Evolutionary conservation across 2,888 invertebrate genomes (phyloP).

Genomic region (Actias luna): DNA sequence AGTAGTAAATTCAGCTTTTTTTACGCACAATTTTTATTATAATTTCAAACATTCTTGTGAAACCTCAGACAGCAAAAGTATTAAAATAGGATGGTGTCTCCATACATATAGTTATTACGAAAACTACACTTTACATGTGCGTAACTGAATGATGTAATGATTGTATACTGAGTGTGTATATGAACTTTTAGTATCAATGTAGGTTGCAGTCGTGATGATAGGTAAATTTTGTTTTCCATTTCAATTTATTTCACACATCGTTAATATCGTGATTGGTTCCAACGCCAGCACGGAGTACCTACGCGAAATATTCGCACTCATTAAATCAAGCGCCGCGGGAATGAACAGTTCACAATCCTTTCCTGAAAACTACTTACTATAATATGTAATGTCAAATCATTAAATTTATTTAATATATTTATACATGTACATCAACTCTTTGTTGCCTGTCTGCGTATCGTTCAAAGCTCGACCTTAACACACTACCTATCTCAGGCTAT

Average conservation of each 20-base stretch:
- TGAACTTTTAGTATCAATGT: background rate
- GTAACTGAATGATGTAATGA: no score
- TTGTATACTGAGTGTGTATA: no score
- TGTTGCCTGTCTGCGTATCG: no score
- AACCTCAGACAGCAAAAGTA: background rate
- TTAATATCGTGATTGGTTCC: constrained; percentile 78
- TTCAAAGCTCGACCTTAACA: no score
- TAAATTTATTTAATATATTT: background rate
- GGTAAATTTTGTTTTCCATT: constrained; percentile 52
- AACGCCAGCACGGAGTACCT: constrained; percentile 68
- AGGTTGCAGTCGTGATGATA: constrained; percentile 17
- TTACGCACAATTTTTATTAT: background rate
- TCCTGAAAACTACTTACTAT: background rate
- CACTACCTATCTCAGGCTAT: no score
- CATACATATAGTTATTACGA: no score
- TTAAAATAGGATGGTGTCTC: no score
- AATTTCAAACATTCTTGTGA: background rate
- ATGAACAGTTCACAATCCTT: constrained; percentile 34
- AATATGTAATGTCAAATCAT: background rate
- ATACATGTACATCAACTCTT: no score
- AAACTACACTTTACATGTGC: no score
- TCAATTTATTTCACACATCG: constrained; percentile 72
- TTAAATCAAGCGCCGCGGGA: constrained; percentile 66
- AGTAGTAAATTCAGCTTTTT: no score
- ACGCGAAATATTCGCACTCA: constrained; percentile 77